A percentile compares a stretch with the other conserved stretches of the same genome.
These are phyloP conservation scores for Eustalomyia histrio DNA, from an alignment of 2,888 invertebrate genomes.

Conservation along the genomic window DNA sequence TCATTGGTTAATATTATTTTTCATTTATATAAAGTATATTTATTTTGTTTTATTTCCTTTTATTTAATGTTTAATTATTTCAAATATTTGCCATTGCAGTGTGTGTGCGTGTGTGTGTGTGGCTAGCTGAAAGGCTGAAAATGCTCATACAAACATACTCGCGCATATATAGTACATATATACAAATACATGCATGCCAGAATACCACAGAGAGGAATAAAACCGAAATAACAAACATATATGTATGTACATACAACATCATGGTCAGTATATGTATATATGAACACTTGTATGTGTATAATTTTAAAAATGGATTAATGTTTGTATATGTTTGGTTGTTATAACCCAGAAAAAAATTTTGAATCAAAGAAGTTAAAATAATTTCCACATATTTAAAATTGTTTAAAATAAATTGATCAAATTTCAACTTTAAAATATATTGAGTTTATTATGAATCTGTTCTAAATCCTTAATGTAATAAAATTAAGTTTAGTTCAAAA, in stretches of 20 bases:
- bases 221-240: conserved; percentile 41
- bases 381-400: too few species aligned
- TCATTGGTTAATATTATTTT: neutral
- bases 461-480: too few species aligned
- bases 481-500: too few species aligned
- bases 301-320: neutral
- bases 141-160: conserved; percentile 36
- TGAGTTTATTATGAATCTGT: too few species aligned
- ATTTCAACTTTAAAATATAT: too few species aligned
- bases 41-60: conserved; percentile 32
- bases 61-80: conserved; percentile 58
- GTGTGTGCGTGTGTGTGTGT: neutral
- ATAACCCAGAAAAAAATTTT: neutral
- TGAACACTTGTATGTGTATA: conserved; percentile 18
- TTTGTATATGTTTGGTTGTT: neutral
- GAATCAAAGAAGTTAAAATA: too few species aligned
- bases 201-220: conserved; percentile 53
- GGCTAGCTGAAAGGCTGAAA: conserved; percentile 41
- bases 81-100: conserved; percentile 54
- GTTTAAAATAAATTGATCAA: too few species aligned
- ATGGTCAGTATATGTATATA: conserved; percentile 22
- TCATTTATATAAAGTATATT: conserved; percentile 37
- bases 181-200: neutral
- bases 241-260: neutral
- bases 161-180: too few species aligned